These are phyloP conservation scores for Sternarchorhynchus goeldii DNA, from an alignment of 2,797 vertebrate genomes.

Conservation along the genomic window DNA sequence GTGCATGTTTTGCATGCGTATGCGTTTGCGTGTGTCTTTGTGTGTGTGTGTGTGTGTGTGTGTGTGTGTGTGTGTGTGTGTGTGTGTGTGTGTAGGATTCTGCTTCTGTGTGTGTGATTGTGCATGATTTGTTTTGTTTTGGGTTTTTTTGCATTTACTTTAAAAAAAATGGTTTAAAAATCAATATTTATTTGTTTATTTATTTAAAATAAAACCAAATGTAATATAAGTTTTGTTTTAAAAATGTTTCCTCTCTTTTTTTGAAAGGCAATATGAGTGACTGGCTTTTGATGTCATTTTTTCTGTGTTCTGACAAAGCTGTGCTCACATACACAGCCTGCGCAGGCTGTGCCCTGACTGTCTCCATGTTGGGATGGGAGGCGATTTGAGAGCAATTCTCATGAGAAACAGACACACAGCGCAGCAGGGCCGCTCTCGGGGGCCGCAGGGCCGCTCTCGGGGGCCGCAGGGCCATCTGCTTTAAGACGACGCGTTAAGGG, in stretches of 20 bases:
- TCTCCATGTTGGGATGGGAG: background rate
- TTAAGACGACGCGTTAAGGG: conserved; percentile 39
- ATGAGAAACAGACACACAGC: background rate
- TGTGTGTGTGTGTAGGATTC: background rate
- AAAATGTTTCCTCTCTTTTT: background rate
- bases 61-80: conserved; percentile 14
- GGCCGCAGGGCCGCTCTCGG: no score
- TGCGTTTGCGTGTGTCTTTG: conserved; percentile 15
- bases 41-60: conserved; percentile 30
- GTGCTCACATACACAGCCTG: conserved; percentile 4
- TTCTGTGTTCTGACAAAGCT: conserved; percentile 4
- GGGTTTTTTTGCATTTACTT: conserved; percentile 15
- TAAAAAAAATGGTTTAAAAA: no score
- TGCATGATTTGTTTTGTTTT: conserved; percentile 24
- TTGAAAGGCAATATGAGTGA: conserved; percentile 9
- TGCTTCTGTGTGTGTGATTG: conserved; percentile 19
- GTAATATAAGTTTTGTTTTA: conserved; percentile 12
- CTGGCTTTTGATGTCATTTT: conserved; percentile 59
- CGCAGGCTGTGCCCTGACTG: background rate
- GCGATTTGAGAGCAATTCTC: background rate
- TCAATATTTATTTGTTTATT: no score
- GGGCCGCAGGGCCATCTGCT: background rate
- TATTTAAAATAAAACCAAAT: background rate
- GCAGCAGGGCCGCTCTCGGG: no score
- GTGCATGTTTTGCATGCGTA: conserved; percentile 11